Percentiles rank a stretch among this genome's conserved stretches.
Conservation (phyloP, 2,888 invertebrate species). For the Folsomia manolachei region DNA sequence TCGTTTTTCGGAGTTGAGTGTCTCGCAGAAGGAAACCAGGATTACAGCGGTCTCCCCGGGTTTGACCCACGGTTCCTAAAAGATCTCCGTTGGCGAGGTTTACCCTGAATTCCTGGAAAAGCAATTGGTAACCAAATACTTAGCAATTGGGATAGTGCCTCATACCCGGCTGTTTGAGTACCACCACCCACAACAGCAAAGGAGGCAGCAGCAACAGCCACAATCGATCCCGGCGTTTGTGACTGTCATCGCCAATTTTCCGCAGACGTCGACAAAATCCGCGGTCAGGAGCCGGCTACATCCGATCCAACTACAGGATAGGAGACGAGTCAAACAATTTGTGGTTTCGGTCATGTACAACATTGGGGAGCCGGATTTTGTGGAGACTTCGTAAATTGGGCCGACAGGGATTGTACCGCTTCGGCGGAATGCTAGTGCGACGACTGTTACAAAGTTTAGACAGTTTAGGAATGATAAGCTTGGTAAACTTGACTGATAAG, state of each 20-base stretch:
- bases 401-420: neutral
- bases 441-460: neutral
- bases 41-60: neutral
- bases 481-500: neutral
- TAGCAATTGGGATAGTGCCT: too few relatives aligned
- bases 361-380: neutral
- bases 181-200: too few relatives aligned
- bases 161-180: too few relatives aligned
- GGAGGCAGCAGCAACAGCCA: neutral
- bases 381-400: neutral
- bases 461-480: too few relatives aligned
- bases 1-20: neutral
- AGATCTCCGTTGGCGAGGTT: neutral
- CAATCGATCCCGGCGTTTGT: neutral
- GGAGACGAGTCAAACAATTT: neutral
- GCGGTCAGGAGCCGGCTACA: neutral
- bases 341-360: constrained; percentile 5
- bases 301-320: constrained; percentile 2
- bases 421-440: neutral
- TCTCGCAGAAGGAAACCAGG: neutral
- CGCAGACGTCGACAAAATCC: neutral
- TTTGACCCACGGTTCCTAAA: neutral
- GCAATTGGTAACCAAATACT: neutral
- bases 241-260: neutral
- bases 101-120: constrained; percentile 1